Evolutionary conservation across 30 jellyfish, hydroid and myxozoan species (phyloP).

Genomic region (Calvadosia cruxmelitensis): DNA sequence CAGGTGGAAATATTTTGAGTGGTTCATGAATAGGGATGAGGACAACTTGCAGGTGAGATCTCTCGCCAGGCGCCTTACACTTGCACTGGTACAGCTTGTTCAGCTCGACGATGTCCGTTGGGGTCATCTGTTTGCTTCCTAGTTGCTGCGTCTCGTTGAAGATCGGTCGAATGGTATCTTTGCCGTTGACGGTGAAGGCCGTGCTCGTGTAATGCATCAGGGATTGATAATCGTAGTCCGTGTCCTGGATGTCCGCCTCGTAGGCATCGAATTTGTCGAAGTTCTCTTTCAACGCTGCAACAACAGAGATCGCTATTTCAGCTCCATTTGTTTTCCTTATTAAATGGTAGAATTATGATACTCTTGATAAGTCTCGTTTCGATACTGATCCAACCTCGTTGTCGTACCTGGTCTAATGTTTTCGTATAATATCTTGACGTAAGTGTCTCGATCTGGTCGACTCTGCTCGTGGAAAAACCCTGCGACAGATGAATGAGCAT

Average conservation of each 20-base stretch:
- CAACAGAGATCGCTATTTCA: too few relatives aligned
- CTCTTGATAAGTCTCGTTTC: too few relatives aligned
- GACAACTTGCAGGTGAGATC: too few relatives aligned
- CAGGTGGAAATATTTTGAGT: too few relatives aligned
- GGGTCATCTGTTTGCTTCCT: conserved; percentile 45
- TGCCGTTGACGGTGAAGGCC: conserved; percentile 37
- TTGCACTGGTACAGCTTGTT: conserved; percentile 63
- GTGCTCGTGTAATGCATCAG: conserved; percentile 62
- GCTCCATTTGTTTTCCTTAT: too few relatives aligned
- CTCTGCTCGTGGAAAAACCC: conserved; percentile 84
- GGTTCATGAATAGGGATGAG: too few relatives aligned
- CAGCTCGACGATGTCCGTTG: conserved; percentile 43
- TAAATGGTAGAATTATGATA: too few relatives aligned
- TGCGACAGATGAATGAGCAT: not conserved
- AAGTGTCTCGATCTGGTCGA: conserved; percentile 70
- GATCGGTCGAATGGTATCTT: conserved; percentile 39
- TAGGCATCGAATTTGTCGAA: conserved; percentile 18
- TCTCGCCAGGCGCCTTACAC: conserved; percentile 28
- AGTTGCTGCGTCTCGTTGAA: conserved; percentile 45
- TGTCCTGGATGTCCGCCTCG: conserved; percentile 26
- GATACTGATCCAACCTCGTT: too few relatives aligned
- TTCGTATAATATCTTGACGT: conserved; percentile 26
- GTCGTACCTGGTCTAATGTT: conserved; percentile 8
- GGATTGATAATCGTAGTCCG: conserved; percentile 58
- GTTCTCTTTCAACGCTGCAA: conserved; percentile 9